Base-by-base conservation (phyloP, 1,140 invertebrate genomes). In the Drosophila repletoides region DNA sequence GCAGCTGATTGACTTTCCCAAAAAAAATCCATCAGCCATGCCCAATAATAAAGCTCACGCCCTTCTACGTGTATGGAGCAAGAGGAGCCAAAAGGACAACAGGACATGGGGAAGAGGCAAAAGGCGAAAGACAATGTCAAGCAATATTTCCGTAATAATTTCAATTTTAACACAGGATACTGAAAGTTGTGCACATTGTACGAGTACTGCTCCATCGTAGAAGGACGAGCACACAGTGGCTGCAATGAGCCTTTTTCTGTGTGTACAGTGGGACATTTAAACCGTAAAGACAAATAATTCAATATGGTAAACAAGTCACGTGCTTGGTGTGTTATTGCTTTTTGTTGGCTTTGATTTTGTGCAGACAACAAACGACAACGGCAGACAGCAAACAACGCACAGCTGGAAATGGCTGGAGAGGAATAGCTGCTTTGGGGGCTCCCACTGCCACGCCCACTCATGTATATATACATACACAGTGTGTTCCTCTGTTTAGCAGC, bases 281-380 rank as follows among this genome's bases (percentile, higher is more conserved):
- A 51, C 49, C 60, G 46, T 55, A 51, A 53, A 68, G 72, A 63
- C 71, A 84, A 76, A 80, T 75, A 86, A 69, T 65, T 80, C 72
- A 51, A 76, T 84, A 76, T 86, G 75, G 75, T 72, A 79, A 79
- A 79, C 79, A 84, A 68, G 75, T 84, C 79, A 84, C 79, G 79
- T 84, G 63, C 51, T 49, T 34, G 48, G 33, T 67, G 61, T 84
- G 65, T 84, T 74, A 83, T 83, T 83, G 70, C 77, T 70, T 76
- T 84, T 49, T 61, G 64, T 66, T 74, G 65, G 49, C 65, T 74
- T 77, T 83, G 79, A 83, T 73, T 83, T 83, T 70, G 64, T 73
- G 55, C 46, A 64, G 65, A 74, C 46, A 22, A 58, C 40, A 17
- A 53, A 17, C 19, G 34, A 28, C 45, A 60, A 51, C 14, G 34